These are phyloP conservation scores for Echinarachnius parma DNA, from an alignment of 53 echinoderm and acorn worm genomes.

Conservation along the genomic window DNA sequence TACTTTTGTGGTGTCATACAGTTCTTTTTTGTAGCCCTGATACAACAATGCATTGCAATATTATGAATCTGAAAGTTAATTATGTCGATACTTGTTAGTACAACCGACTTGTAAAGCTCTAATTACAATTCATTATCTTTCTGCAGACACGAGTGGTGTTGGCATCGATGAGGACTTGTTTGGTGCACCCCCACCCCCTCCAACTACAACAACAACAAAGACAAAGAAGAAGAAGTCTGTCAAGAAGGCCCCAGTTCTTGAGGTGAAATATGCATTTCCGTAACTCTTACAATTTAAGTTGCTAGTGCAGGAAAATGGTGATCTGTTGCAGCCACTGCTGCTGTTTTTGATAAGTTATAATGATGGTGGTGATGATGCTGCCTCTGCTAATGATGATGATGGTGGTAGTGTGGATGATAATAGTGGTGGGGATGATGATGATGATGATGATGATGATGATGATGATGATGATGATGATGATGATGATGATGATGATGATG, in stretches of 20 bases:
- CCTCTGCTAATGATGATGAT: background rate
- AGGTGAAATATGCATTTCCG: too few relatives aligned
- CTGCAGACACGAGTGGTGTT: constrained; percentile 2
- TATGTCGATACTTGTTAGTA: too few relatives aligned
- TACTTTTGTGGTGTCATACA: too few relatives aligned
- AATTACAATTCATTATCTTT: too few relatives aligned
- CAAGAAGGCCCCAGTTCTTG: constrained; percentile 54
- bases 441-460: constrained; percentile 8
- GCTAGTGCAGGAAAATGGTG: too few relatives aligned
- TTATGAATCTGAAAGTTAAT: too few relatives aligned
- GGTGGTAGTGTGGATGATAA: background rate
- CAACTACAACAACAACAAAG: constrained; percentile 51
- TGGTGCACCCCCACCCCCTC: constrained; percentile 13
- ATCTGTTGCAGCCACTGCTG: too few relatives aligned
- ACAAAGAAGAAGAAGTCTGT: constrained; percentile 75
- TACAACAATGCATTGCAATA: too few relatives aligned
- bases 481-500: background rate
- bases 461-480: background rate
- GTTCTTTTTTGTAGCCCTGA: too few relatives aligned
- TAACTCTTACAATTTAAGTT: too few relatives aligned
- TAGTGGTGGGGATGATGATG: background rate
- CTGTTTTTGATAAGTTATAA: background rate
- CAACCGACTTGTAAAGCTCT: too few relatives aligned
- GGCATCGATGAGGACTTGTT: constrained; percentile 45
- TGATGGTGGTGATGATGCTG: background rate